Evolutionary conservation across 2,888 invertebrate species (phyloP).

Genomic region (Terebella lapidaria): DNA sequence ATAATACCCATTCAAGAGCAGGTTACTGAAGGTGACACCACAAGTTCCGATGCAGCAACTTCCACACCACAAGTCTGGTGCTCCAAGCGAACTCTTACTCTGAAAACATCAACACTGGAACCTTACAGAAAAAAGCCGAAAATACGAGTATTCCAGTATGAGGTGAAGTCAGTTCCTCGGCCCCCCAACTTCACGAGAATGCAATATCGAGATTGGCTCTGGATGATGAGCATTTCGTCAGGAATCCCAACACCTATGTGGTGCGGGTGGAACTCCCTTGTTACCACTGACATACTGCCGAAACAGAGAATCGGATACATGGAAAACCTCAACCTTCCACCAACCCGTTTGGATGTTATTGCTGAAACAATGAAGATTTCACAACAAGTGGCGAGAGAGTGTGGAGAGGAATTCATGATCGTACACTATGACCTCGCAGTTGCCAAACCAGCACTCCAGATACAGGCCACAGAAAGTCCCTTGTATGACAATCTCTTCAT

Average conservation of each 20-base stretch:
- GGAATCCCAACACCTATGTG: constrained; percentile 15
- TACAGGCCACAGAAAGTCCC: constrained; percentile 22
- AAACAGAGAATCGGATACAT: constrained; percentile 21
- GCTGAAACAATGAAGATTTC: constrained; percentile 18
- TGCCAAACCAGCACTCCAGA: constrained; percentile 25
- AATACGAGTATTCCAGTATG: constrained; percentile 9
- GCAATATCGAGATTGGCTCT: neutral
- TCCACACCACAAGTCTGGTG: neutral
- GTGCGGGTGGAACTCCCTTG: constrained; percentile 22
- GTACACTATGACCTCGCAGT: constrained; percentile 22
- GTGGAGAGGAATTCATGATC: constrained; percentile 14
- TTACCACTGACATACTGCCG: constrained; percentile 15
- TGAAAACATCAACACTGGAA: neutral
- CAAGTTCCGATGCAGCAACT: neutral
- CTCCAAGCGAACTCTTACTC: no score
- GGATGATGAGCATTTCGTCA: constrained; percentile 1
- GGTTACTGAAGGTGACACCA: neutral
- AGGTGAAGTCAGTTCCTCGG: neutral
- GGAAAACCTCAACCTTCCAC: constrained; percentile 17
- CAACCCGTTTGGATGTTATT: constrained; percentile 21
- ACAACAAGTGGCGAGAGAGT: constrained; percentile 19
- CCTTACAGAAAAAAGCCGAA: constrained; percentile 13
- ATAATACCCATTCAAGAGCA: no score
- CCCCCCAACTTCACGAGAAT: neutral
- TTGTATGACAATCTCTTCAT: constrained; percentile 26